These are phyloP conservation scores for Nothocercus nigrocapillus DNA, from an alignment of 2,113 vertebrate genomes.

Conservation along the genomic window DNA sequence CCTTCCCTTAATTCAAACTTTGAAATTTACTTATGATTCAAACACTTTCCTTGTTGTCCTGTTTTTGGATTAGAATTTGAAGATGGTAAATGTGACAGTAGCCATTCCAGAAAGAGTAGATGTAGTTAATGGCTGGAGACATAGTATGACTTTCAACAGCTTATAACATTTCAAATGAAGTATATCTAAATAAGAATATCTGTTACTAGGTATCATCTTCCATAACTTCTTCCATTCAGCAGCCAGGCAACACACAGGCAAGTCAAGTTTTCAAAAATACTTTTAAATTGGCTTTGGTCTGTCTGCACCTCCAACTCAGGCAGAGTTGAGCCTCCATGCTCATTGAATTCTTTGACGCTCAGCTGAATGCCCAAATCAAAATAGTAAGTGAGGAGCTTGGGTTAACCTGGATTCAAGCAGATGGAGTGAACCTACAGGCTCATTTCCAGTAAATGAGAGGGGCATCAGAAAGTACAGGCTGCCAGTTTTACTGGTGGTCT, in stretches of 20 bases:
- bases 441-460: rapidly evolving
- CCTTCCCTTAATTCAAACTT: background rate
- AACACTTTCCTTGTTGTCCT: background rate
- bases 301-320: background rate
- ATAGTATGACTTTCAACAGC: background rate
- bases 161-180: background rate
- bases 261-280: background rate
- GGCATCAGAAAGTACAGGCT: background rate
- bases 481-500: background rate
- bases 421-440: background rate
- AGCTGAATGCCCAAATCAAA: background rate
- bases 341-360: background rate
- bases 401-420: background rate
- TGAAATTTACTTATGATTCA: background rate
- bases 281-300: background rate
- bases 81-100: background rate
- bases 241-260: background rate
- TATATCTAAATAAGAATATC: background rate
- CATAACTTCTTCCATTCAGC: background rate
- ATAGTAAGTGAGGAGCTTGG: background rate
- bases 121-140: background rate
- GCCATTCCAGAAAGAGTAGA: background rate
- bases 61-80: background rate
- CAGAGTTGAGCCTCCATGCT: background rate
- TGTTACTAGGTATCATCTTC: background rate